Evolutionary conservation across 2,113 vertebrate species (phyloP), one percentile per base, ranked within the genome.

Genomic region (Phasianus colchicus): DNA sequence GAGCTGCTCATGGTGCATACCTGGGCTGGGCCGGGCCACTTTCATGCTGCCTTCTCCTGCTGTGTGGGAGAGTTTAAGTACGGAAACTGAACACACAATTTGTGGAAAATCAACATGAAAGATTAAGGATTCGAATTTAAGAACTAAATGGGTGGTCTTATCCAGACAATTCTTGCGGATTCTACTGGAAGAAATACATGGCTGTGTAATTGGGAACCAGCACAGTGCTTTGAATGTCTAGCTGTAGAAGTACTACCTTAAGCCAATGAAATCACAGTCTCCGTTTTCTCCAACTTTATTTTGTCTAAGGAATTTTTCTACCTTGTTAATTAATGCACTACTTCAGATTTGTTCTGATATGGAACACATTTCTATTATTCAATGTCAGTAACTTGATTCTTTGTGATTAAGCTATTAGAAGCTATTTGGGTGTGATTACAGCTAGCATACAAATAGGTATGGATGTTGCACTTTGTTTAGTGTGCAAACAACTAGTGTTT

Each of bases 191-290:
- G 73, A 75, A 93, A 75, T 60, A 63, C 5, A 32, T 32, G 38
- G 22, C 47, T 86, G 57, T 86, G 40, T 86, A 90, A 66, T 70
- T 61, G 67, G 52, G n/a, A 94, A 66, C 20, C 13, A 11, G n/a
- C 30, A 64, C 36, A 67, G 19, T 70, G 32, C 42, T 89, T 78
- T 70, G 50, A 77, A 36, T 77, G 86, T 65, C 65, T 82, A 80
- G 25, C 14, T 83, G 22, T 73, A 84, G 88, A 89, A 73, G n/a
- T 86, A 12, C 77, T 83, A n/a, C 43, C 27, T 57, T 86, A 72
- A 86, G 73, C 60, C 70, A 90, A 45, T 66, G 67, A 90, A 76
- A 83, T 6, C 71, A 94, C 87, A 24, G 54, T 60, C 38, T 91
- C 48, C 9, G 54, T 90, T 80, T 85, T 55, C 61, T 84, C 29